Evolutionary conservation across 2,113 vertebrate species (phyloP), one percentile per base, ranked within the genome.

Genomic region (Stegostoma tigrinum): DNA sequence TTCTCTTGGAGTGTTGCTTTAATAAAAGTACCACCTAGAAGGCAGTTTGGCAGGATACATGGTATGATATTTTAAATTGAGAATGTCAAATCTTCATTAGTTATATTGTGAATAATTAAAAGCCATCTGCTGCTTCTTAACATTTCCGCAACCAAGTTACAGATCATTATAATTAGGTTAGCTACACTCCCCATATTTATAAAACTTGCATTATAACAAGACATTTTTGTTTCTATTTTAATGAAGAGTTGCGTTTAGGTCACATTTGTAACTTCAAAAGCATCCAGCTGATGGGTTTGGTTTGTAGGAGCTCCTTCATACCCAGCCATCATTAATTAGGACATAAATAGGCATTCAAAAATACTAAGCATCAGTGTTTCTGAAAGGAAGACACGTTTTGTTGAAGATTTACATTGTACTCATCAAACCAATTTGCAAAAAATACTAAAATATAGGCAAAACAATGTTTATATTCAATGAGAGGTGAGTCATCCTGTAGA

Each of bases 71-170:
- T 38, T 93, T 93, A 93, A 48, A 66, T 93, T 19, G 38, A 93
- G 89, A 93, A 66, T 93, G 61, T 66, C 89, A 38, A 90, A 12
- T 66, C 34, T 93, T 93, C 34, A 66, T 90, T 90, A 61, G 48
- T 90, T 90, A 64, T 19, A 34, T 61, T 90, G 52, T 90, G 87
- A 90, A 90, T 90, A 90, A 90, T 90, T 90, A 55, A 90, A 90
- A 61, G 52, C 87, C 48, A 90, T 90, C 87, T 90, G 87, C 52
- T n/a, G 48, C 52, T 90, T 61, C 24, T 61, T 34, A 90, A 90
- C 27, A 30, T 52, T 89, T 89, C 48, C 48, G 27, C 48, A 90
- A 64, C 52, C 27, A 64, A 90, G 87, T 61, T 61, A 90, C 87
- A 90, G 87, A 90, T 64, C 14, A 55, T 90, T 61, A 90, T 90